A percentile compares a stretch with the other conserved stretches of the same genome.
Conservation (phyloP, 2,888 invertebrate genomes). For the Chloroclysta siterata region DNA sequence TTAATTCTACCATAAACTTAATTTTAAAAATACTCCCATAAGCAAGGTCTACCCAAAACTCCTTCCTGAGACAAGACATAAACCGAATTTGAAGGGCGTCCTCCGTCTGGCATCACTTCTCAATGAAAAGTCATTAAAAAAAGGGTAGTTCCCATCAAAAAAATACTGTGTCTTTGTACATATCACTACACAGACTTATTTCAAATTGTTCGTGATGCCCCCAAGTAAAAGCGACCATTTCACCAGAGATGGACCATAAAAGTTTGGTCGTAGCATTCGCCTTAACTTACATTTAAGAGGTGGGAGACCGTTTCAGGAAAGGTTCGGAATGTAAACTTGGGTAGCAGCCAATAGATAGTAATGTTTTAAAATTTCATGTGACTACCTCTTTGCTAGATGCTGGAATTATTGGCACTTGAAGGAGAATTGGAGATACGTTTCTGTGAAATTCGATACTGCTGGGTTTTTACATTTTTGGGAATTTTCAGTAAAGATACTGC, state of each 20-base stretch:
- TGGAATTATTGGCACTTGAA: conserved; percentile 19
- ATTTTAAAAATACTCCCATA: too few relatives aligned
- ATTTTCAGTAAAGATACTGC: too few relatives aligned
- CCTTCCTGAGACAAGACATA: too few relatives aligned
- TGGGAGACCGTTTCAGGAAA: conserved; percentile 19
- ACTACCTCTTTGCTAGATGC: conserved; percentile 18
- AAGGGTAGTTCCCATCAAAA: too few relatives aligned
- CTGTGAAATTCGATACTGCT: not conserved
- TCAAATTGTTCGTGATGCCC: conserved; percentile 6
- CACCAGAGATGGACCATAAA: conserved; percentile 9
- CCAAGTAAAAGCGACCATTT: conserved; percentile 9
- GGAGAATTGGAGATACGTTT: not conserved
- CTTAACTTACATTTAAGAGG: conserved; percentile 8
- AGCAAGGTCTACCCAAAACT: too few relatives aligned
- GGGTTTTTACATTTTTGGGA: too few relatives aligned
- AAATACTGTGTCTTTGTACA: not conserved
- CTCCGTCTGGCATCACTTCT: too few relatives aligned
- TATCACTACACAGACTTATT: not conserved
- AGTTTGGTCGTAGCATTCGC: conserved; percentile 3
- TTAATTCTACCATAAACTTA: too few relatives aligned
- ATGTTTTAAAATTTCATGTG: conserved; percentile 29
- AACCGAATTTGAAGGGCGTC: too few relatives aligned
- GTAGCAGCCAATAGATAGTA: conserved; percentile 28
- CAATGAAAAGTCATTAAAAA: too few relatives aligned
- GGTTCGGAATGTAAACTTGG: conserved; percentile 30